These are phyloP conservation scores for Cotesia typhae DNA, from an alignment of 1,140 invertebrate genomes.

Conservation along the genomic window DNA sequence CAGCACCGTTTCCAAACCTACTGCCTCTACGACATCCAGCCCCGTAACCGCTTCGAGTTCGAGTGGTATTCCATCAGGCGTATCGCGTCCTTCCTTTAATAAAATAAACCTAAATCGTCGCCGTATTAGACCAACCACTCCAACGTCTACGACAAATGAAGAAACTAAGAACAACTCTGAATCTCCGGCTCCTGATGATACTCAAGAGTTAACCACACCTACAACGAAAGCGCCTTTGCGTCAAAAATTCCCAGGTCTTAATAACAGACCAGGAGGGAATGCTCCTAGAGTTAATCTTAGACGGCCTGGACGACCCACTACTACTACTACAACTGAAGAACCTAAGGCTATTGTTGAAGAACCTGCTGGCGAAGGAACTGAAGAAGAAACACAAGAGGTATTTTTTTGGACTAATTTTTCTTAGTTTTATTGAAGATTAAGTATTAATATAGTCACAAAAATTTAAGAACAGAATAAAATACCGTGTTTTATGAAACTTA, in stretches of 20 bases:
- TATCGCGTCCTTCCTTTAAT: conserved; percentile 54
- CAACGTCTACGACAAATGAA: conserved; percentile 45
- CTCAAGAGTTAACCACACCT: conserved; percentile 37
- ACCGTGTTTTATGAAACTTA: too few species aligned
- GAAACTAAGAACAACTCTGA: conserved; percentile 49
- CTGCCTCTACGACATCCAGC: conserved; percentile 39
- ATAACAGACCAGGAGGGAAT: conserved; percentile 65
- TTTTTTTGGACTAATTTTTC: background rate
- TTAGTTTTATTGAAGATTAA: too few species aligned
- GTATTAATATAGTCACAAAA: too few species aligned
- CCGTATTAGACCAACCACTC: conserved; percentile 54
- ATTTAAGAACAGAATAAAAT: too few species aligned
- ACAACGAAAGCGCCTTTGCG: conserved; percentile 43
- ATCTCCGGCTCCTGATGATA: conserved; percentile 34
- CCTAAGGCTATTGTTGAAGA: conserved; percentile 59
- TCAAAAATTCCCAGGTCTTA: conserved; percentile 47
- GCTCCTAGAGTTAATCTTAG: conserved; percentile 69
- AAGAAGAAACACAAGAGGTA: conserved; percentile 64
- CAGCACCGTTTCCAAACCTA: conserved; percentile 46
- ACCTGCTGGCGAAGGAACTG: conserved; percentile 62
- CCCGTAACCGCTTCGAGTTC: conserved; percentile 42
- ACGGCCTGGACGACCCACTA: conserved; percentile 60
- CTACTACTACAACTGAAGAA: conserved; percentile 57
- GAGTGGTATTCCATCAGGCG: conserved; percentile 37
- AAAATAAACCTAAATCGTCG: conserved; percentile 57